Evolutionary conservation across 1,140 invertebrate genomes (phyloP), one percentile per base, ranked within the genome.

Genomic region (Listronotus oregonensis): DNA sequence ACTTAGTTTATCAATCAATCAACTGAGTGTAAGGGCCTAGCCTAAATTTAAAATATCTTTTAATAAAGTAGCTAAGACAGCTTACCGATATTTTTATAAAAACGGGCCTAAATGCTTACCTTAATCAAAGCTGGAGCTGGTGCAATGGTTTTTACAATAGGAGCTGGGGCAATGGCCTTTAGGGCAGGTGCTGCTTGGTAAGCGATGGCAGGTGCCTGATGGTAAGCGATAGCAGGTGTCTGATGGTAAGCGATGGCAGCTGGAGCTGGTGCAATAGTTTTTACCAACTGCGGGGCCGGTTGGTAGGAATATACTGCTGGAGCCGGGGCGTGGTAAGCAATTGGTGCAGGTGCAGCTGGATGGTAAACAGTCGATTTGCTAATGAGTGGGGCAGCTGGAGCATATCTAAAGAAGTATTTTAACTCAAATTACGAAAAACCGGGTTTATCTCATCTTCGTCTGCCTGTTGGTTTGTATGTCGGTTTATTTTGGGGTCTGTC

Each of bases 91-190:
- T n/a, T n/a, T n/a, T n/a, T n/a, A n/a, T n/a, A n/a, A n/a, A n/a
- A n/a, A n/a, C n/a, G n/a, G n/a, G 5, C 42, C 14, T 11, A 44
- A 37, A 37, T 37, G 17, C 21, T 50, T 52, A 52, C 50, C n/a
- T 52, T 52, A 37, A 52, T 52, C 14, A 52, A 52, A 15, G 32
- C 32, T 34, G 50, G 50, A 17, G 50, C 50, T 37, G 50, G 31
- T 37, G 27, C 27, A 52, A 39, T 52, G 1, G 50, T 37, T n/a
- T 52, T 52, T 8, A 52, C 32, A 21, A 57, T 3, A 43, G 55
- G 55, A 31, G 55, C 55, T 7, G 55, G n/a, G 6, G 42, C 42
- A 15, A 44, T 18, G 14, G 42, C 21, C 21, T 31, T 17, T 32
- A 51, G 14, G 8, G 32, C 15, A 51, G 49, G n/a, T 6, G 49